phyloP scores from a whole-genome alignment of 1,140 invertebrate species.

The Megathymus violae region DNA sequence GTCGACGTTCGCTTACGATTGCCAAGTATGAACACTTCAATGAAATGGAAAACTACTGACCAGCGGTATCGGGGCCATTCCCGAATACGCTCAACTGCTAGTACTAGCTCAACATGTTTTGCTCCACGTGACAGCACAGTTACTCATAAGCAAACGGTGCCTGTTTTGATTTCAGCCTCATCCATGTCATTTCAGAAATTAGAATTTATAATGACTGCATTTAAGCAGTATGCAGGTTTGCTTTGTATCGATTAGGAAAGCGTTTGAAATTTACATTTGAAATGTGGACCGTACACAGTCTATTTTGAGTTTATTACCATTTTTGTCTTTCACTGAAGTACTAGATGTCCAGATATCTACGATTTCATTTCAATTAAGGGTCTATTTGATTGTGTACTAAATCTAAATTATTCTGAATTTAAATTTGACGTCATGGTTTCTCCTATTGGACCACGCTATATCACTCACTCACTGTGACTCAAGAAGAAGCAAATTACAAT shows the following conservation, averaged over 20 bases:
- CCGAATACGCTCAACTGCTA: background rate
- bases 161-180: slow-evolving; percentile 36
- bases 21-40: background rate
- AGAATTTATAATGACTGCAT: slow-evolving; percentile 44
- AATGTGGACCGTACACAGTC: too few species aligned
- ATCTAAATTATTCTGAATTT: too few species aligned
- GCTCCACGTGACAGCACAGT: slow-evolving; percentile 44
- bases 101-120: slow-evolving; percentile 35
- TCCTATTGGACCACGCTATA: too few species aligned
- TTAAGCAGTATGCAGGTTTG: slow-evolving; percentile 11
- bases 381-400: too few species aligned
- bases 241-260: slow-evolving; percentile 28
- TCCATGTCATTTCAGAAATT: slow-evolving; percentile 41
- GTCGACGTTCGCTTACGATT: too few species aligned
- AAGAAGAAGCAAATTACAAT: too few species aligned
- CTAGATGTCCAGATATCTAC: too few species aligned
- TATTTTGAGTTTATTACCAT: too few species aligned
- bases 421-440: too few species aligned
- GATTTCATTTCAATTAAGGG: too few species aligned
- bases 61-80: background rate
- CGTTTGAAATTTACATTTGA: background rate
- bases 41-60: background rate
- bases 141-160: slow-evolving; percentile 38
- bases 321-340: too few species aligned
- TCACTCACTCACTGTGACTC: too few species aligned